Evolutionary conservation across 2,113 vertebrate species (phyloP).

Genomic region (Psittacus erithacus): DNA sequence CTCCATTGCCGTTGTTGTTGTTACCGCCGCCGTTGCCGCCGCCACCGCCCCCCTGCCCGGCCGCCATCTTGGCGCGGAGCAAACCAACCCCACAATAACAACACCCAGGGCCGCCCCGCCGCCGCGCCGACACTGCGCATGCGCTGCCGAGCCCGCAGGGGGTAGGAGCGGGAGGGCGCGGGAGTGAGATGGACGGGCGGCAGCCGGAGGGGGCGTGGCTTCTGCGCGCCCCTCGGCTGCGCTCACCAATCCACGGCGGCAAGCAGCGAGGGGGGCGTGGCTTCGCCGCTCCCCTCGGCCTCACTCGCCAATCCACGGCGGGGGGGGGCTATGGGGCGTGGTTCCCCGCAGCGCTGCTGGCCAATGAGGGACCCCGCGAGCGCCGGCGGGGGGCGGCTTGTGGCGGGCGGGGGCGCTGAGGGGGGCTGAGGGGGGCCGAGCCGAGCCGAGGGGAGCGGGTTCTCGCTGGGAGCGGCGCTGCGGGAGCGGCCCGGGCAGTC

Average conservation of each 20-base stretch:
- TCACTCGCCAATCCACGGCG: neutral
- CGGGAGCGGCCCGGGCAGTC: too few relatives aligned
- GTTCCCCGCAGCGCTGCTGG: neutral
- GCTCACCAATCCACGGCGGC: neutral
- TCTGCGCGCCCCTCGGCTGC: neutral
- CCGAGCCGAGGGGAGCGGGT: neutral
- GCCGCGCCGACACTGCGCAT: neutral
- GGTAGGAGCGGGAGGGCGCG: neutral
- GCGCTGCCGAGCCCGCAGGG: slow-evolving; percentile 1
- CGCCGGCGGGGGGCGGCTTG: neutral
- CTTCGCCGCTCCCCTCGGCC: too few relatives aligned
- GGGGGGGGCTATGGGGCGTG: neutral
- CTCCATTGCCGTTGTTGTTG: neutral
- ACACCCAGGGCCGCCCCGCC: slow-evolving; percentile 31
- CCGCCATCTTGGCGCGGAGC: slow-evolving; percentile 44
- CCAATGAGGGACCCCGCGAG: neutral
- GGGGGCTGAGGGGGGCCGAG: accelerated
- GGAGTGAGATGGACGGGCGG: neutral
- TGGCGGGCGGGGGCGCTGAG: neutral
- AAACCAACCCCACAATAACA: slow-evolving; percentile 65
- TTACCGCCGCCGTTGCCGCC: slow-evolving; percentile 10
- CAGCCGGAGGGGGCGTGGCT: neutral
- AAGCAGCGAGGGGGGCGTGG: neutral
- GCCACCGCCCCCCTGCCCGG: slow-evolving; percentile 67
- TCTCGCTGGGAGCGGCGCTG: too few relatives aligned